phyloP scores from a whole-genome alignment of 2,113 vertebrate species.

The Xiphias gladius region DNA sequence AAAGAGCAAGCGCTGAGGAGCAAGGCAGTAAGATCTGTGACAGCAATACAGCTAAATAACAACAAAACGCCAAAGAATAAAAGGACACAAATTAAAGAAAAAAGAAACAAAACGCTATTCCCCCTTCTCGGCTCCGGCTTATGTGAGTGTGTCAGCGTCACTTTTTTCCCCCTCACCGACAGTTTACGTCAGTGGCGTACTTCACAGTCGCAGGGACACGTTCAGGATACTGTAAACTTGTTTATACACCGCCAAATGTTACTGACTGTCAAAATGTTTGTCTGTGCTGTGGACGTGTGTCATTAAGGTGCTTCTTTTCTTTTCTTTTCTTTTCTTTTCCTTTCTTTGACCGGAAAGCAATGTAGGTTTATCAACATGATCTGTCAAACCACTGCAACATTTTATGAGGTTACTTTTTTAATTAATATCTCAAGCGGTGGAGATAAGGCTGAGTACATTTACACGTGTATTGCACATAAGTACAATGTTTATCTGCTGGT shows the following conservation, averaged over 20 bases:
- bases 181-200: slow-evolving; percentile 75
- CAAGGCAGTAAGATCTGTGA: background rate
- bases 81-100: slow-evolving; percentile 75
- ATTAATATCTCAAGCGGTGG: background rate
- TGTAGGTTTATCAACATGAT: background rate
- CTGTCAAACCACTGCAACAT: background rate
- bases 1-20: background rate
- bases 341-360: background rate
- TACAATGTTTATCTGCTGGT: background rate
- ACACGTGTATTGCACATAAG: background rate
- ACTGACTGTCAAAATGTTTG: background rate
- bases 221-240: slow-evolving; percentile 45
- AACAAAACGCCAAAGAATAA: slow-evolving; percentile 70
- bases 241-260: slow-evolving; percentile 1
- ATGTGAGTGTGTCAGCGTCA: slow-evolving; percentile 71
- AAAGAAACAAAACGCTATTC: slow-evolving; percentile 79
- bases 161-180: slow-evolving; percentile 62
- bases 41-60: slow-evolving; percentile 19
- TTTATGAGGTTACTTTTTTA: background rate
- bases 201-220: slow-evolving; percentile 45
- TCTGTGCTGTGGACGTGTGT: background rate
- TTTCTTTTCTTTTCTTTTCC: background rate
- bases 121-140: slow-evolving; percentile 66
- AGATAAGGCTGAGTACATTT: background rate
- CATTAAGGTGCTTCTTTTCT: background rate